These are phyloP conservation scores for Drosophila rhopaloa DNA, from an alignment of 1,140 invertebrate species.

Conservation along the genomic window DNA sequence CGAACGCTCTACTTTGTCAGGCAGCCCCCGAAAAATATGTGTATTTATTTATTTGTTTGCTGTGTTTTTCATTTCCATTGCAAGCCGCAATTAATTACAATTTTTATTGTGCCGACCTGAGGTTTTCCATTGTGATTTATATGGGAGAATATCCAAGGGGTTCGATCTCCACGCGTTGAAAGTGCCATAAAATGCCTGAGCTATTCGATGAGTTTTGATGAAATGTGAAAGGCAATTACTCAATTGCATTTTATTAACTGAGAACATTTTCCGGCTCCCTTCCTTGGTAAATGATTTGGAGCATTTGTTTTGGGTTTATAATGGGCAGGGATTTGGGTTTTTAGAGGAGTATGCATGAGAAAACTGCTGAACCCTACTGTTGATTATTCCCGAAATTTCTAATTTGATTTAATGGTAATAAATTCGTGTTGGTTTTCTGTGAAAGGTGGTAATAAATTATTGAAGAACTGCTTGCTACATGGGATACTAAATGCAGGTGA, in stretches of 20 bases:
- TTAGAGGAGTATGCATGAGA: neutral
- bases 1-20: slow-evolving; percentile 37
- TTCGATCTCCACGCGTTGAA: slow-evolving; percentile 49
- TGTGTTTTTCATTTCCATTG: slow-evolving; percentile 57
- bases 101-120: slow-evolving; percentile 76
- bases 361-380: neutral
- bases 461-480: neutral
- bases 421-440: slow-evolving; percentile 22
- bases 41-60: slow-evolving; percentile 59
- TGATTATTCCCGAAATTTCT: slow-evolving; percentile 1
- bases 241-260: slow-evolving; percentile 75
- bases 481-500: no score
- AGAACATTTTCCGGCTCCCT: slow-evolving; percentile 44
- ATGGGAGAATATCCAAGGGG: slow-evolving; percentile 60
- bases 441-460: slow-evolving; percentile 21
- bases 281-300: slow-evolving; percentile 22
- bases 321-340: slow-evolving; percentile 8
- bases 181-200: slow-evolving; percentile 72
- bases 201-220: slow-evolving; percentile 64
- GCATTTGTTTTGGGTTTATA: slow-evolving; percentile 19
- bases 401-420: slow-evolving; percentile 26
- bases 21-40: slow-evolving; percentile 31
- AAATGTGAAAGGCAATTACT: slow-evolving; percentile 72
- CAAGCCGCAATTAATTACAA: slow-evolving; percentile 76
- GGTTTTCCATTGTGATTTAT: slow-evolving; percentile 71